Conservation (phyloP, 2,888 invertebrate species). For the Phasia obesa region DNA sequence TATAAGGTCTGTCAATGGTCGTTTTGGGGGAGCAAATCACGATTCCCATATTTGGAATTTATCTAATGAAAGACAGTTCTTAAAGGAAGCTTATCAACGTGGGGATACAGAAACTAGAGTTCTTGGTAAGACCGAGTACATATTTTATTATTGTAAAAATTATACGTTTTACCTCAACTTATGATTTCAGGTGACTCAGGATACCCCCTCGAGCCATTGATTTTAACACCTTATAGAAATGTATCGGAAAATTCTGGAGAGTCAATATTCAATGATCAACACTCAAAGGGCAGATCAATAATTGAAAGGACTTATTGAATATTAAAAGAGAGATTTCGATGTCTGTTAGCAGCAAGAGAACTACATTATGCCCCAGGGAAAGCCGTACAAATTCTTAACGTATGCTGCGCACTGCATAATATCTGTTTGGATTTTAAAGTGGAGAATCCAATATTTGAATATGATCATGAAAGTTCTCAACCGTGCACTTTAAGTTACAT, state of each 20-base stretch:
- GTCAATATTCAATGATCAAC: not conserved
- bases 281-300: slow-evolving; percentile 7
- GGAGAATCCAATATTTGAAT: too few species aligned
- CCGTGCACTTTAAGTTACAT: too few species aligned
- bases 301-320: slow-evolving; percentile 5
- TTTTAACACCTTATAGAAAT: slow-evolving; percentile 18
- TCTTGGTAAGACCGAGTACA: slow-evolving; percentile 8
- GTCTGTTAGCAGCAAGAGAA: slow-evolving; percentile 24
- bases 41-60: slow-evolving; percentile 33
- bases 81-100: not conserved
- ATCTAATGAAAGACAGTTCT: not conserved
- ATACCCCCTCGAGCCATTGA: not conserved
- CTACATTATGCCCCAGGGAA: slow-evolving; percentile 37
- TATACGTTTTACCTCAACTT: too few species aligned
- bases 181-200: too few species aligned
- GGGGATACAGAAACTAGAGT: slow-evolving; percentile 4
- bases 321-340: slow-evolving; percentile 32
- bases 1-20: slow-evolving; percentile 23
- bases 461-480: too few species aligned
- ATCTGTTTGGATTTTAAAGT: too few species aligned
- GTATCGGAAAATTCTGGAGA: not conserved
- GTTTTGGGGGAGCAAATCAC: slow-evolving; percentile 28
- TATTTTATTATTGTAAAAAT: too few species aligned
- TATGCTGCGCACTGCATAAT: slow-evolving; percentile 32
- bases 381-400: slow-evolving; percentile 34